A percentile compares a stretch with the other conserved stretches of the same genome.
Conservation (phyloP, 2,888 invertebrate genomes). For the Chrysopilus asiliformis region DNA sequence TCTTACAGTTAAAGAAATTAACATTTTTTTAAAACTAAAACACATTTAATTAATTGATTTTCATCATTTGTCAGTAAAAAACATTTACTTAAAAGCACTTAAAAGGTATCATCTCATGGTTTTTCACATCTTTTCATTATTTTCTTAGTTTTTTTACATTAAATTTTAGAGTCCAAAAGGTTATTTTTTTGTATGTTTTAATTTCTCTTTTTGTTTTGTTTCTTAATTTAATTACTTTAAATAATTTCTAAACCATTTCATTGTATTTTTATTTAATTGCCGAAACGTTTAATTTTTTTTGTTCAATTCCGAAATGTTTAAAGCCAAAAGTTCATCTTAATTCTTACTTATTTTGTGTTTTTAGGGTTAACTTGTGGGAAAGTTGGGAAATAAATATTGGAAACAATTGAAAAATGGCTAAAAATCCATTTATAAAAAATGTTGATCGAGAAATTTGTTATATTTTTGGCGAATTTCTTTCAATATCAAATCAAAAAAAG, state of each 20-base stretch:
- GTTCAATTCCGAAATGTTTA: constrained; percentile 7
- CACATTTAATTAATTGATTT: too few species aligned
- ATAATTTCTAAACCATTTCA: neutral
- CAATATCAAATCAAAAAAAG: too few species aligned
- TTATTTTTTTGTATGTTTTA: constrained; percentile 4
- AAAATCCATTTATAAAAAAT: too few species aligned
- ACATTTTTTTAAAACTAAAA: too few species aligned
- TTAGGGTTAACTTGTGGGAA: too few species aligned
- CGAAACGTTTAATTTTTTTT: constrained; percentile 5
- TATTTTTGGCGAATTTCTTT: too few species aligned
- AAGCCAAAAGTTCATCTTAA: constrained; percentile 5
- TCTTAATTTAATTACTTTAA: constrained; percentile 1
- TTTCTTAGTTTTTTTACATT: constrained; percentile 7
- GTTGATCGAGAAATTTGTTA: too few species aligned
- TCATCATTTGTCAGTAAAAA: too few species aligned
- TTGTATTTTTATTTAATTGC: constrained; percentile 3
- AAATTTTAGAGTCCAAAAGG: constrained; percentile 12
- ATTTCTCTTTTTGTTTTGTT: constrained; percentile 7
- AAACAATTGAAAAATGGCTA: too few species aligned
- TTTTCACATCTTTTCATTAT: constrained; percentile 8
- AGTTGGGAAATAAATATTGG: too few species aligned
- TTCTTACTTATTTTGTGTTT: constrained; percentile 1
- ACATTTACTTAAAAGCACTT: constrained; percentile 6
- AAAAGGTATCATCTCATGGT: constrained; percentile 4
- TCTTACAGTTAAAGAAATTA: too few species aligned